These are phyloP conservation scores for Laticauda laticaudata DNA, from an alignment of 2,113 vertebrate species.

Conservation along the genomic window DNA sequence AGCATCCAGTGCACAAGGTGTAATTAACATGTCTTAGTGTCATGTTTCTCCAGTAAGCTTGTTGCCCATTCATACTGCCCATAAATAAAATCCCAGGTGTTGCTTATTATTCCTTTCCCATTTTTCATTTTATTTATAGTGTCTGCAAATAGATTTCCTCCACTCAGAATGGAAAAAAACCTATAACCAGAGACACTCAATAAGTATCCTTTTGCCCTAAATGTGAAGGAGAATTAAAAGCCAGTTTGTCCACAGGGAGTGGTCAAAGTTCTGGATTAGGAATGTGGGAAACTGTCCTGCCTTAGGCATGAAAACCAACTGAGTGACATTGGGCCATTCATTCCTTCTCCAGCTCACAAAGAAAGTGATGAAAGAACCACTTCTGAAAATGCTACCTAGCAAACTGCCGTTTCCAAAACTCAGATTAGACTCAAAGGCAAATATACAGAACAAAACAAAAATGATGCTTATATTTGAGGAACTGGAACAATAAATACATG, in stretches of 20 bases:
- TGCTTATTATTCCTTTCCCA: background rate
- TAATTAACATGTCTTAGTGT: background rate
- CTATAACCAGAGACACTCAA: background rate
- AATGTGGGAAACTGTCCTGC: background rate
- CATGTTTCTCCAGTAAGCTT: background rate
- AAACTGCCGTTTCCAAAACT: background rate
- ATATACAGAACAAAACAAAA: background rate
- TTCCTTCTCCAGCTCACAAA: background rate
- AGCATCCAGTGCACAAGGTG: background rate
- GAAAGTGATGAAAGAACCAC: background rate
- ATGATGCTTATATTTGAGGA: background rate
- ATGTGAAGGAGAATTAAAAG: background rate
- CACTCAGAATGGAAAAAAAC: background rate
- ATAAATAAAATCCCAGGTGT: background rate
- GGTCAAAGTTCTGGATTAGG: background rate
- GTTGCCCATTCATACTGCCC: background rate
- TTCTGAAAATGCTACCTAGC: background rate
- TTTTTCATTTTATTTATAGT: background rate
- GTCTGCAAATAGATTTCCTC: background rate
- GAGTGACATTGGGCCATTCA: background rate
- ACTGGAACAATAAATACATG: background rate
- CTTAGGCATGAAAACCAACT: background rate
- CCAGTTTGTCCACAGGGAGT: background rate
- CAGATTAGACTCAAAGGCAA: background rate
- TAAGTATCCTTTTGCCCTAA: background rate